Base-by-base conservation (phyloP, 2,888 invertebrate genomes). In the Cynaeus angustus region DNA sequence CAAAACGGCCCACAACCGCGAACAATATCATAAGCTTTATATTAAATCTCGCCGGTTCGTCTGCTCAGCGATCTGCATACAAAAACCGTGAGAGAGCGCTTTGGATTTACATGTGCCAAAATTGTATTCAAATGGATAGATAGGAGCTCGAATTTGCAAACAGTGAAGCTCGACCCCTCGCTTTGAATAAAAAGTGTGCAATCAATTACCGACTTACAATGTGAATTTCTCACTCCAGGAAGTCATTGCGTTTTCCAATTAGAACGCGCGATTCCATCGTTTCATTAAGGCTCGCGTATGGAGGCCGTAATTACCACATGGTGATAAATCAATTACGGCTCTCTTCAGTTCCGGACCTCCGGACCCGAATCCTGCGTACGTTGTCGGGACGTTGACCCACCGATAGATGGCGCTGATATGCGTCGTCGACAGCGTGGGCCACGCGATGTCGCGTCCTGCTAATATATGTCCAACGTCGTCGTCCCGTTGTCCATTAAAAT, bases 61-160 rank as follows among this genome's bases (percentile, higher is more conserved):
- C 21, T 58, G 33, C n/a, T 1, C 33, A n/a, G 10, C 37, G 61
- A 82, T 82, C 79, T 82, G 79, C 80, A 82, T 82, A 82, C 80
- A 79, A 80, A 82, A 59, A 80, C 53, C 52, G 66, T 58, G 59
- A 59, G 59, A 59, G 59, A 59, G 37, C 37, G 55, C 13, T 55
- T 52, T 30, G 5, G 74, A 81, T 82, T 81, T 81, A 75, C 82
- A 83, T 83, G 80, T 80, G 79, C 83, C 82, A 83, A 83, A 83
- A 82, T 78, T 76, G 80, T 83, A 83, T 83, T 83, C 76, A 83
- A 83, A 83, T 83, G 59, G 66, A 66, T 68, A 70, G 43, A 48
- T 38, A 46, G 59, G 45, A 14, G 45, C 9, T 33, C 16, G 50
- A 68, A 69, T 69, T 65, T 58, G 69, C 69, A 69, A 69, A 69